Conservation (phyloP, 2,888 invertebrate species). For the Drosophila prolongata region DNA sequence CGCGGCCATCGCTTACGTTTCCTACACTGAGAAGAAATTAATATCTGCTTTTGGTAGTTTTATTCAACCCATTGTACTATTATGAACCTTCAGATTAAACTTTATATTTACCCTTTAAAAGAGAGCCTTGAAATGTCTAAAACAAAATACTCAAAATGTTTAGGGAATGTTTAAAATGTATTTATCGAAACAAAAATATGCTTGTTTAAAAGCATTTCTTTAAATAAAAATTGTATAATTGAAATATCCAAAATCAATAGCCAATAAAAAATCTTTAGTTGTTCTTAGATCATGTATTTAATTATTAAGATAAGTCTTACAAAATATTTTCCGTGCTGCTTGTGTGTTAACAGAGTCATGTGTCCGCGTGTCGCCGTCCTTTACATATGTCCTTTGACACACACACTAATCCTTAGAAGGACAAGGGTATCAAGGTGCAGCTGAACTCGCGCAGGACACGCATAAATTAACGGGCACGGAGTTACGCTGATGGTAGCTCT, state of each 20-base stretch:
- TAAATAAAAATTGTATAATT: too few species aligned
- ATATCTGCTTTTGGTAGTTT: neutral
- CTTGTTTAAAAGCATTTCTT: too few species aligned
- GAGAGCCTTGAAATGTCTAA: too few species aligned
- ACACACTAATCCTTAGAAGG: slow-evolving; percentile 31
- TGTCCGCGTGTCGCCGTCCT: slow-evolving; percentile 74
- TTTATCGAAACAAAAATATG: too few species aligned
- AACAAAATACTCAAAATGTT: too few species aligned
- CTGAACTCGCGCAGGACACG: slow-evolving; percentile 70
- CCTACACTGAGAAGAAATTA: slow-evolving; percentile 7
- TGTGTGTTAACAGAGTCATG: slow-evolving; percentile 80
- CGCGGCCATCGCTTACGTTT: neutral
- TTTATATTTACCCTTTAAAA: too few species aligned
- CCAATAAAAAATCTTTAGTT: too few species aligned
- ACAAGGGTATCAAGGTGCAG: slow-evolving; percentile 52
- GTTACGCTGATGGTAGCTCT: slow-evolving; percentile 49
- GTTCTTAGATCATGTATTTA: neutral
- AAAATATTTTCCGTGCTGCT: slow-evolving; percentile 20
- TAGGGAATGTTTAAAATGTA: too few species aligned
- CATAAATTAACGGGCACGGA: slow-evolving; percentile 65
- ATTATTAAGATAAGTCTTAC: neutral
- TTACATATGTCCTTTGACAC: slow-evolving; percentile 73
- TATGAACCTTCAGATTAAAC: too few species aligned
- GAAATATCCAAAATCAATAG: too few species aligned
- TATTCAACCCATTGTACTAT: neutral